Evolutionary conservation across 2,113 vertebrate species (phyloP).

Genomic region (Hippocampus barbouri): DNA sequence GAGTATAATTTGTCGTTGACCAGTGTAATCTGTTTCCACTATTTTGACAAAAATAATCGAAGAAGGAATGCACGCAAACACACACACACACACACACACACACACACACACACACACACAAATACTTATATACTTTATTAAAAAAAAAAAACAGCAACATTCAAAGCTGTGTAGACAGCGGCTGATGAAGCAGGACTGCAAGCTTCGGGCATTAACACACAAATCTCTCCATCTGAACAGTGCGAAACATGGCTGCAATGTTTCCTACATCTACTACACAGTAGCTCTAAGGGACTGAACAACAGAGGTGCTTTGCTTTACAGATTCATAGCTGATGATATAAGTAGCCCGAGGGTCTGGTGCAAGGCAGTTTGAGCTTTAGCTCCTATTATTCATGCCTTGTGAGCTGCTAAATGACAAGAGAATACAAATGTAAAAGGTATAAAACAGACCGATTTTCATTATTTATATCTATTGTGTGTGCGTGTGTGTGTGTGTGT

Average conservation of each 20-base stretch:
- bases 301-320: constrained; percentile 46
- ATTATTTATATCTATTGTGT: neutral
- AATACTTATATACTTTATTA: neutral
- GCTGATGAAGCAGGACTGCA: constrained; percentile 62
- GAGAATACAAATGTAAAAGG: neutral
- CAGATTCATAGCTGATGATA: constrained; percentile 49
- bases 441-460: neutral
- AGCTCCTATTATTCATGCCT: constrained; percentile 18
- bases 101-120: neutral
- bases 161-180: constrained; percentile 29
- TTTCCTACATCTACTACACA: constrained; percentile 65
- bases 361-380: constrained; percentile 26
- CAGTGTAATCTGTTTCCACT: too few species aligned
- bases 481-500: too few species aligned
- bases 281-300: constrained; percentile 58
- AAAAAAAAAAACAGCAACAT: neutral
- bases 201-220: constrained; percentile 60
- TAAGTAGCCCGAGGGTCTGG: constrained; percentile 42
- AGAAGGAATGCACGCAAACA: neutral
- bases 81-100: neutral
- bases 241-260: constrained; percentile 54
- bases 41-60: neutral
- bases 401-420: constrained; percentile 7
- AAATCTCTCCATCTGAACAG: constrained; percentile 70
- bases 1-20: too few species aligned